Evolutionary conservation across 2,888 invertebrate genomes (phyloP), one percentile per base, ranked within the genome.

Genomic region (Pristionchus mayeri): DNA sequence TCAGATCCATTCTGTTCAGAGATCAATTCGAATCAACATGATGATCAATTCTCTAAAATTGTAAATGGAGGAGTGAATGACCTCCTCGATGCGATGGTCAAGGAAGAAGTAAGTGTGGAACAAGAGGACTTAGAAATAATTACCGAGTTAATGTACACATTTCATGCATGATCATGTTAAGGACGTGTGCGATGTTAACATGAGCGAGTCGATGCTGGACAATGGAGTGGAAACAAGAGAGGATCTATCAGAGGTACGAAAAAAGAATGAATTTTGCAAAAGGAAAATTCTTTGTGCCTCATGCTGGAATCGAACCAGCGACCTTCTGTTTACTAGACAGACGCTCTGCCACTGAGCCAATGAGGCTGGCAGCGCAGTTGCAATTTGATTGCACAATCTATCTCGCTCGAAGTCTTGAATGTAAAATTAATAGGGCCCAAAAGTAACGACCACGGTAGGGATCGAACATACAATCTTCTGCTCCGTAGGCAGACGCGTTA

Each of bases 401-500:
- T 9, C 9, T 57, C n/a, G 57, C n/a, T 57, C 18, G 11, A 57
- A 18, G 2, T 16, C 30, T 57, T 13, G 2, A 6, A 18, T 3
- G 18, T 16, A 6, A 7, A 27, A 27, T 30, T 21, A 63, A 18
- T 16, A 34, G 4, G 30, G 18, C 40, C 76, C 52, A 84, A 54
- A 76, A 9, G 44, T 54, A 60, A 16, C 87, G 87, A 87, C 85
- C 85, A 81, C 60, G 86, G 86, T 91, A 91, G 91, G 92, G 90
- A 88, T 92, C 92, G 91, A 92, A 92, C 91, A 91, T 91, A 88
- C 90, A 92, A 92, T 92, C 92, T 91, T 91, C 92, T 89, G 92
- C 88, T 92, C 90, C 92, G 92, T 92, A 91, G 92, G 88, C 91
- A 89, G 91, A 92, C 91, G 92, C 91, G 86, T 88, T 88, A 86